Conservation (phyloP, 64 coral and sea anemone species). For the Montipora efflorescens region DNA sequence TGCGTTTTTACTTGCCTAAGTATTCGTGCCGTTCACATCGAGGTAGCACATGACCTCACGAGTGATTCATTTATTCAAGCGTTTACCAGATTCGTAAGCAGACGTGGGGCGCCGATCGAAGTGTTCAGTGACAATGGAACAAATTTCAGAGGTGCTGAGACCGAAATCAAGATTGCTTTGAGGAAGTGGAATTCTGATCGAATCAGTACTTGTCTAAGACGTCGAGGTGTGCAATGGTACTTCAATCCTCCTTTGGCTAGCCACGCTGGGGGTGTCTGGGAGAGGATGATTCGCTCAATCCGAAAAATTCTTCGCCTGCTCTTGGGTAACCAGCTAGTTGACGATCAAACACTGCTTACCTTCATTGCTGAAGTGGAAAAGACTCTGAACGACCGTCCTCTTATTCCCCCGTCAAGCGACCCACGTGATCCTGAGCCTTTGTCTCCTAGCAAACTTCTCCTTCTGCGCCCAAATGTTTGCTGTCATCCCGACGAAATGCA, state of each 20-base stretch:
- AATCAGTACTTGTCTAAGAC: neutral
- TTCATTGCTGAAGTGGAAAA: neutral
- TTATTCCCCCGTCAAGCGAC: neutral
- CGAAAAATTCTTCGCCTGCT: slow-evolving; percentile 12
- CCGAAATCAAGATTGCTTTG: neutral
- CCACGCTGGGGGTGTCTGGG: slow-evolving; percentile 73
- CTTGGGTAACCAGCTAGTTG: neutral
- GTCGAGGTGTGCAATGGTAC: slow-evolving; percentile 27
- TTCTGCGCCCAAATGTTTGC: neutral
- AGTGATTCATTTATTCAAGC: slow-evolving; percentile 52
- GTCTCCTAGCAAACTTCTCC: slow-evolving; percentile 14
- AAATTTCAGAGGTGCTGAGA: slow-evolving; percentile 65
- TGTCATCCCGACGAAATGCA: neutral
- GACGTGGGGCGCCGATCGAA: slow-evolving; percentile 7
- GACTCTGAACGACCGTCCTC: slow-evolving; percentile 52
- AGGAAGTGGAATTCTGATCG: slow-evolving; percentile 4
- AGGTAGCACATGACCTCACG: slow-evolving; percentile 30
- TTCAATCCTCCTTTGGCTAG: slow-evolving; percentile 67
- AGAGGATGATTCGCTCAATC: slow-evolving; percentile 48
- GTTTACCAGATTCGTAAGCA: slow-evolving; percentile 11
- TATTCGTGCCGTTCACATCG: too few relatives aligned
- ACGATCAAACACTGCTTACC: slow-evolving; percentile 42
- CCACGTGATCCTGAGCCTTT: slow-evolving; percentile 8
- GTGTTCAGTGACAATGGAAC: slow-evolving; percentile 69
- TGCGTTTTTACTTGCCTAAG: slow-evolving; percentile 58